These are phyloP conservation scores for Chrysemys picta DNA, from an alignment of 2,113 vertebrate genomes.

Conservation along the genomic window DNA sequence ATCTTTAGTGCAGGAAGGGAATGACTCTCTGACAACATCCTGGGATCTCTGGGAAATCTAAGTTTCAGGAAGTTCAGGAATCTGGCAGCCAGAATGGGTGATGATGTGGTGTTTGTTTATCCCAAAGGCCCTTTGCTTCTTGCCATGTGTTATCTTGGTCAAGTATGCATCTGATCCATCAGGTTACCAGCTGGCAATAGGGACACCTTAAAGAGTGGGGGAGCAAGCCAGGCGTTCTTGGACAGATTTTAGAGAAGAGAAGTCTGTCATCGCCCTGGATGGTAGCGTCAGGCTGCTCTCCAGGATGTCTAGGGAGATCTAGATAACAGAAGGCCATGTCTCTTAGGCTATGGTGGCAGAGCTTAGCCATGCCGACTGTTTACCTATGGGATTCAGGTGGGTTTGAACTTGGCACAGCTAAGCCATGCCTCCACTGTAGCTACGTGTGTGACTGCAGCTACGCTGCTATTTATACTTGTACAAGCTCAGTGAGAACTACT, in stretches of 20 bases:
- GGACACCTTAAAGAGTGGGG: rapidly evolving
- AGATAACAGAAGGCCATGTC: not conserved
- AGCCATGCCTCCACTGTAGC: not conserved
- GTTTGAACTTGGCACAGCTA: not conserved
- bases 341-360: not conserved
- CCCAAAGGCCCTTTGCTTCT: not conserved
- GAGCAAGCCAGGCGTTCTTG: not conserved
- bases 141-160: not conserved
- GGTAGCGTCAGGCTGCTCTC: not conserved
- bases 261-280: not conserved
- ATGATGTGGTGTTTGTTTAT: not conserved
- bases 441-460: too few species aligned
- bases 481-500: not conserved
- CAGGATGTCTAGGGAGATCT: not conserved
- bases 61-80: not conserved
- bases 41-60: not conserved
- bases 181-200: rapidly evolving
- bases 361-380: too few species aligned
- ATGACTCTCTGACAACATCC: not conserved
- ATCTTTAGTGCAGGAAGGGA: rapidly evolving
- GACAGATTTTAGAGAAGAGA: rapidly evolving
- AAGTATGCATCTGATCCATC: not conserved
- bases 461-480: not conserved
- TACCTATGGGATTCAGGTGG: not conserved
- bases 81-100: not conserved